Evolutionary conservation across 1,140 invertebrate species (phyloP).

Genomic region (Aradophagus sp.): DNA sequence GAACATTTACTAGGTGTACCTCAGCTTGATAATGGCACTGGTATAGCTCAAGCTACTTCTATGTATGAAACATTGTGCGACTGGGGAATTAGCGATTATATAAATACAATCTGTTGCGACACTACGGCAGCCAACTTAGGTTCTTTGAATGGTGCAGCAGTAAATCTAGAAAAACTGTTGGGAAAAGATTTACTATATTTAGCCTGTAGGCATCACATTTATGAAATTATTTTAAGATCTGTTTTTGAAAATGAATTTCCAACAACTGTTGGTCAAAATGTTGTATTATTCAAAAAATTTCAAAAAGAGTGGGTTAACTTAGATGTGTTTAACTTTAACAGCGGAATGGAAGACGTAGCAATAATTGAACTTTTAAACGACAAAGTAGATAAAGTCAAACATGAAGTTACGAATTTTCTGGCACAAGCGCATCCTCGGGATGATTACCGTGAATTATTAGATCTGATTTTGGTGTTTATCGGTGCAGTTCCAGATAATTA

Average conservation of each 20-base stretch:
- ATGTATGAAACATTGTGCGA: constrained; percentile 32
- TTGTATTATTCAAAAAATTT: constrained; percentile 62
- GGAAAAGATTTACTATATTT: constrained; percentile 59
- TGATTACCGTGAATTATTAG: constrained; percentile 60
- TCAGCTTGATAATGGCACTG: constrained; percentile 41
- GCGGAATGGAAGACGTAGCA: constrained; percentile 13
- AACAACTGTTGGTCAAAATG: constrained; percentile 58
- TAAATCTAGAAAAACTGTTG: constrained; percentile 58
- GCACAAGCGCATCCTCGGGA: constrained; percentile 46
- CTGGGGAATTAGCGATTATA: constrained; percentile 51
- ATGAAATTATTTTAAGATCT: constrained; percentile 58
- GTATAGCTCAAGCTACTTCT: constrained; percentile 36
- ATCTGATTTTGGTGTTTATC: constrained; percentile 57
- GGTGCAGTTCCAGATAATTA: constrained; percentile 42
- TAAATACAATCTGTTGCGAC: constrained; percentile 64
- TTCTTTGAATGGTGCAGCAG: constrained; percentile 52
- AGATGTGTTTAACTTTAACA: constrained; percentile 45
- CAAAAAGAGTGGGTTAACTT: constrained; percentile 55
- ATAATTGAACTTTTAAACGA: constrained; percentile 48
- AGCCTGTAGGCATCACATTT: constrained; percentile 62
- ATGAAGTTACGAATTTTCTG: constrained; percentile 41
- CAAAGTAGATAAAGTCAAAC: constrained; percentile 17
- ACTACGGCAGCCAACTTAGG: constrained; percentile 64
- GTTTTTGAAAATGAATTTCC: constrained; percentile 55
- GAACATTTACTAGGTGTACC: constrained; percentile 35